Conservation (phyloP, 2,113 vertebrate species). For the Corythornis madagascariensis region DNA sequence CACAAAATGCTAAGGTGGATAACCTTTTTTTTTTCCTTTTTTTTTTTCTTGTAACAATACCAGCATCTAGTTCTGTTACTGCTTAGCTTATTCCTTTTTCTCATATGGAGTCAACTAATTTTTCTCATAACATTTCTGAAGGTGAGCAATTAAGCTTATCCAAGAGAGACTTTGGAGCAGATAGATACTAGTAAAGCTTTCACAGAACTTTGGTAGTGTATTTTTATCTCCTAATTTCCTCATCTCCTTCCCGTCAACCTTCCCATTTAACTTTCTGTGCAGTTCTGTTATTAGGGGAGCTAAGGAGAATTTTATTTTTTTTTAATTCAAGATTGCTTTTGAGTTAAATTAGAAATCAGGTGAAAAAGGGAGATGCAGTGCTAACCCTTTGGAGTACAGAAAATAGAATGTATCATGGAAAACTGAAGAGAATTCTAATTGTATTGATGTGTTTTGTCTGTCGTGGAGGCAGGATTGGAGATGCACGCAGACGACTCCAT, state of each 20-base stretch:
- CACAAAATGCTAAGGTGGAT: conserved; percentile 95
- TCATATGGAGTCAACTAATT: accelerated
- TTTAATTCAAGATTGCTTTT: neutral
- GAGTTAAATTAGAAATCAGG: neutral
- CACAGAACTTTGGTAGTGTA: neutral
- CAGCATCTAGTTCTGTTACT: neutral
- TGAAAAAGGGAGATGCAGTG: neutral
- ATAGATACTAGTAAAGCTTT: neutral
- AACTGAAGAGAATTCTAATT: neutral
- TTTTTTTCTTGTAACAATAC: neutral
- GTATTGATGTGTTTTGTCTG: neutral
- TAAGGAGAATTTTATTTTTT: neutral
- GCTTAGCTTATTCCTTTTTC: neutral
- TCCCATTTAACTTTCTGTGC: neutral
- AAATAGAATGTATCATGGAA: neutral
- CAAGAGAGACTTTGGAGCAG: neutral
- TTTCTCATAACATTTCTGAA: neutral
- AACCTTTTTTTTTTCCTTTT: neutral
- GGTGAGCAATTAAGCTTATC: neutral
- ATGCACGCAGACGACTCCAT: too few species aligned
- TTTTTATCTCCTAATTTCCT: neutral
- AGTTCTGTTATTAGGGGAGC: neutral
- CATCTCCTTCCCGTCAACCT: neutral
- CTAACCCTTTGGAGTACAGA: neutral
- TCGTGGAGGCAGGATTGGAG: too few species aligned